phyloP scores from a whole-genome alignment of 2,888 invertebrate species.

The Scaptomyza polygonia region DNA sequence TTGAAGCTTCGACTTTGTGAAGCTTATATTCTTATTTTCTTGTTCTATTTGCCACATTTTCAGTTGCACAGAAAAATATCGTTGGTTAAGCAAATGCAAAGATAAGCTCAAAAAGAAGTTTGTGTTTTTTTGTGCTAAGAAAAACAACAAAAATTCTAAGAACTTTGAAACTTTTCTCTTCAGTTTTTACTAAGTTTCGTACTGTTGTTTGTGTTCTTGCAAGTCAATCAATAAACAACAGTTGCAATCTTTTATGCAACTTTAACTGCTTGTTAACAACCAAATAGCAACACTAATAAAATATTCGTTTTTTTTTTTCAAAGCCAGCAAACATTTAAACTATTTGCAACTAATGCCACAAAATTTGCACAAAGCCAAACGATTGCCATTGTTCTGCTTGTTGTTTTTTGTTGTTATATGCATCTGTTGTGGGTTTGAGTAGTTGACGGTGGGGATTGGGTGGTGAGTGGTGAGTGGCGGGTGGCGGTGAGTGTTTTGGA shows the following conservation, averaged over 20 bases:
- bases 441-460: not conserved
- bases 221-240: conserved; percentile 24
- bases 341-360: conserved; percentile 56
- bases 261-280: conserved; percentile 45
- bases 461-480: not conserved
- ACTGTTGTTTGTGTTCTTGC: not conserved
- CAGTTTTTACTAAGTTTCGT: conserved; percentile 4
- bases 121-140: not conserved
- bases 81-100: not conserved
- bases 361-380: conserved; percentile 62
- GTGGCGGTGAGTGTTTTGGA: not conserved
- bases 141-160: conserved; percentile 4
- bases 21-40: not conserved
- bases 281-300: conserved; percentile 19
- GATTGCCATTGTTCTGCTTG: conserved; percentile 33
- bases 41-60: conserved; percentile 4
- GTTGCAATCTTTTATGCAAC: conserved; percentile 21
- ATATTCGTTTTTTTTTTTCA: no score
- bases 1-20: not conserved
- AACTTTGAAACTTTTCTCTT: not conserved
- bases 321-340: conserved; percentile 47
- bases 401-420: conserved; percentile 11
- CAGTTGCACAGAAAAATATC: no score
- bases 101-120: conserved; percentile 14
- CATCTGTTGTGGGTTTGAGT: conserved; percentile 5